A percentile compares a stretch with the other conserved stretches of the same genome.
phyloP scores from a whole-genome alignment of 37 sponge, comb jelly and placozoan genomes.

The Theonella swinhoei region DNA sequence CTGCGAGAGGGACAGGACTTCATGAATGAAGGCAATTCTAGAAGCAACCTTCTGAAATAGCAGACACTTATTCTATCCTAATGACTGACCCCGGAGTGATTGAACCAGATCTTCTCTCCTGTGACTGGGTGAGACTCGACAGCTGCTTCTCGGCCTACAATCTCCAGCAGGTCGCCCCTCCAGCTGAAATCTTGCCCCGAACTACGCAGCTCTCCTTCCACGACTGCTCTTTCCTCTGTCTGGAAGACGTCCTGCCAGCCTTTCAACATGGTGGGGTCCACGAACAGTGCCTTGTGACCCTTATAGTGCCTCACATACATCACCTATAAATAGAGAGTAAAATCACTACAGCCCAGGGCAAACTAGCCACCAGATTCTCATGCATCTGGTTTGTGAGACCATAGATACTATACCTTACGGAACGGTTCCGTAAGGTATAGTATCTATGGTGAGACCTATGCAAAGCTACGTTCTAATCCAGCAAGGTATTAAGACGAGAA shows the following conservation, averaged over 20 bases:
- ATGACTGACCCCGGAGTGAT: conserved; percentile 62
- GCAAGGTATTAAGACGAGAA: no score
- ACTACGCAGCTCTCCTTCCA: conserved; percentile 58
- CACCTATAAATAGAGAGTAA: conserved; percentile 27
- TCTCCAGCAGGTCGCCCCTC: conserved; percentile 23
- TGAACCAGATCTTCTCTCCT: conserved; percentile 84
- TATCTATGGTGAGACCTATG: no score
- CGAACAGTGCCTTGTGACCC: conserved; percentile 19
- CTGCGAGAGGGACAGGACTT: conserved; percentile 32
- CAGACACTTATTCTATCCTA: no score
- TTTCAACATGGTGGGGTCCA: conserved; percentile 72
- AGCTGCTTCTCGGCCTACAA: conserved; percentile 45
- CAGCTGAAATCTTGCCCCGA: conserved; percentile 48
- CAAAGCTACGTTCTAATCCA: no score
- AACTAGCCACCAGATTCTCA: no score
- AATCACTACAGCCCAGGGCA: background rate
- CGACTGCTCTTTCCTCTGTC: conserved; percentile 47
- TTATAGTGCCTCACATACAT: conserved; percentile 63
- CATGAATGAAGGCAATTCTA: no score
- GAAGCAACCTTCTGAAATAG: no score
- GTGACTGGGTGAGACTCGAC: conserved; percentile 77
- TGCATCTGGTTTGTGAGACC: no score
- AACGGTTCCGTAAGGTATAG: no score
- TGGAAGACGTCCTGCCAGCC: conserved; percentile 77
- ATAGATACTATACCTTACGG: no score